phyloP scores from a whole-genome alignment of 2,113 vertebrate species.

The Gadus chalcogrammus region DNA sequence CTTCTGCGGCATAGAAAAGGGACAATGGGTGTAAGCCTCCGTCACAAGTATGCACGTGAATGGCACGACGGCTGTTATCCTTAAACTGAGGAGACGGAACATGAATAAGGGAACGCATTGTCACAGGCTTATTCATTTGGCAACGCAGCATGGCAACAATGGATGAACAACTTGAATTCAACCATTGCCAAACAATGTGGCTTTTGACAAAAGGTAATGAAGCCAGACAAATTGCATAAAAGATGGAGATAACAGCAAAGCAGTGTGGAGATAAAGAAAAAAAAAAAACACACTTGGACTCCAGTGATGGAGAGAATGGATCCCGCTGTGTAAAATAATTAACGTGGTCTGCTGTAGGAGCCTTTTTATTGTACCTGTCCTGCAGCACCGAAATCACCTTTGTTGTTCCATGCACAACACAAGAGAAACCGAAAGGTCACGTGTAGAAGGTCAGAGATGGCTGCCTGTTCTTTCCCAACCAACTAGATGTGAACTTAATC shows the following conservation, averaged over 20 bases:
- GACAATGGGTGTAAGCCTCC: slow-evolving; percentile 41
- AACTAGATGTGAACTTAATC: background rate
- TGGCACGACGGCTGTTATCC: slow-evolving; percentile 51
- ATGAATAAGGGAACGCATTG: slow-evolving; percentile 57
- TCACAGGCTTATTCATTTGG: slow-evolving; percentile 58
- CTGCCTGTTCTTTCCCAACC: background rate
- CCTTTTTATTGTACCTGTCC: background rate
- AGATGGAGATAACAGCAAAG: slow-evolving; percentile 45
- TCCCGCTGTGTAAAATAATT: slow-evolving; percentile 3
- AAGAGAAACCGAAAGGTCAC: background rate
- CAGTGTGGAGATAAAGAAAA: slow-evolving; percentile 50
- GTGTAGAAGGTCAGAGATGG: background rate
- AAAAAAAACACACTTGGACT: slow-evolving; percentile 27
- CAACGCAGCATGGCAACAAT: slow-evolving; percentile 50
- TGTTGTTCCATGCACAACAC: background rate
- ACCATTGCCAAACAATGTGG: slow-evolving; percentile 62
- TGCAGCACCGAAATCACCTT: background rate
- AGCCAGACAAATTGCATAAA: slow-evolving; percentile 54
- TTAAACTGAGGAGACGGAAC: slow-evolving; percentile 56
- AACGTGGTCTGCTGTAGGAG: background rate
- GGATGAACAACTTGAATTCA: slow-evolving; percentile 56
- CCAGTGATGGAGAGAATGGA: slow-evolving; percentile 25
- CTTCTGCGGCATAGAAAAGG: slow-evolving; percentile 9
- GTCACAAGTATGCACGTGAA: slow-evolving; percentile 46
- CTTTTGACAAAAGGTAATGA: slow-evolving; percentile 64